phyloP scores from a whole-genome alignment of 2,797 vertebrate genomes.

The Gouania willdenowi region DNA sequence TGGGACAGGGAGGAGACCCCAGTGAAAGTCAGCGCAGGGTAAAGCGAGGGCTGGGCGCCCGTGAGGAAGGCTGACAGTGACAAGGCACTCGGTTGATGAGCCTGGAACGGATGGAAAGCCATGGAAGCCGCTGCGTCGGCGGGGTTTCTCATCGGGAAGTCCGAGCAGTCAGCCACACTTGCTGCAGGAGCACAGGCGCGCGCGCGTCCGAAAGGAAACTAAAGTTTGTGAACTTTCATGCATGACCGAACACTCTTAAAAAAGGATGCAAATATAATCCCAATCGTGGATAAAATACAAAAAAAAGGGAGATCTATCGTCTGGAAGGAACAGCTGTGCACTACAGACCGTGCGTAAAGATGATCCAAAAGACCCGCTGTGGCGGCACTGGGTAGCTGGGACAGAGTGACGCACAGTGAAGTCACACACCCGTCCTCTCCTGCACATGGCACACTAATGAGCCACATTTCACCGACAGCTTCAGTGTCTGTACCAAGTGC shows the following conservation, averaged over 20 bases:
- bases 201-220: background rate
- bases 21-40: slow-evolving; percentile 79
- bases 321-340: slow-evolving; percentile 4
- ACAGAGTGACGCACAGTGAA: background rate
- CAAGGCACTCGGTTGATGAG: slow-evolving; percentile 84
- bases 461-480: background rate
- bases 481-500: background rate
- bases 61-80: slow-evolving; percentile 81
- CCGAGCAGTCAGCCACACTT: slow-evolving; percentile 41
- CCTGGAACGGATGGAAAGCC: slow-evolving; percentile 89
- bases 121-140: slow-evolving; percentile 83
- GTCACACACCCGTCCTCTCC: background rate
- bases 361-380: background rate
- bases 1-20: slow-evolving; percentile 67
- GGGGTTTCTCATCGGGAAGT: slow-evolving; percentile 90
- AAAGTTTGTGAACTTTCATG: background rate
- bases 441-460: background rate
- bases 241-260: background rate
- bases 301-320: too few relatives aligned
- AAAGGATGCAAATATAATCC: background rate
- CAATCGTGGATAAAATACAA: too few relatives aligned
- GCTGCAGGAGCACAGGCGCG: background rate
- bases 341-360: slow-evolving; percentile 6
- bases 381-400: background rate
- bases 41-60: slow-evolving; percentile 80